Evolutionary conservation across 2,888 invertebrate genomes (phyloP).

Genomic region (Leptogaster cylindrica): DNA sequence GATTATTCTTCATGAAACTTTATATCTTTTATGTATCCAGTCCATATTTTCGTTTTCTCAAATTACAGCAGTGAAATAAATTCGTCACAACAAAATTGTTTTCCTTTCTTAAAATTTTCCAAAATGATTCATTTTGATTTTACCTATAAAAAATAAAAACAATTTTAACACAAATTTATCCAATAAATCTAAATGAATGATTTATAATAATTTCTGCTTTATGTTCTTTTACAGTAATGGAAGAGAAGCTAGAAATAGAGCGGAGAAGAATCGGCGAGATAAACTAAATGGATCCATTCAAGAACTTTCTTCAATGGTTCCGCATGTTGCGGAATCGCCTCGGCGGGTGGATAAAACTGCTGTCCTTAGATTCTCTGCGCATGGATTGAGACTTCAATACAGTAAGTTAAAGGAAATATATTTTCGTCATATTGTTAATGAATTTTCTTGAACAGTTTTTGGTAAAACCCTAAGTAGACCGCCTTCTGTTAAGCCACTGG

Average conservation of each 20-base stretch:
- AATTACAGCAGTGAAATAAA: too few relatives aligned
- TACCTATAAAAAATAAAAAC: too few relatives aligned
- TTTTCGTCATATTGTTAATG: neutral
- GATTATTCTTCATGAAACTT: too few relatives aligned
- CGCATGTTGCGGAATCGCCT: constrained; percentile 81
- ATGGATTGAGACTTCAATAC: constrained; percentile 82
- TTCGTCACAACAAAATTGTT: too few relatives aligned
- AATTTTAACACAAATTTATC: too few relatives aligned
- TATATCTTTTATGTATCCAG: too few relatives aligned
- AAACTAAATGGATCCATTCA: constrained; percentile 85
- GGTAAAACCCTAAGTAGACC: constrained; percentile 64
- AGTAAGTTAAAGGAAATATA: constrained; percentile 53
- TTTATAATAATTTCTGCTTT: too few relatives aligned
- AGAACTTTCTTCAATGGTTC: constrained; percentile 80
- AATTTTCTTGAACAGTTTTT: constrained; percentile 61
- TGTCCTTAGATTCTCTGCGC: constrained; percentile 83
- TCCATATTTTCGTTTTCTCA: too few relatives aligned
- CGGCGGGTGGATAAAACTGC: constrained; percentile 91
- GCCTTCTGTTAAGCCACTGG: constrained; percentile 62
- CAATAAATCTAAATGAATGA: neutral
- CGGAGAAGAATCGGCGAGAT: constrained; percentile 90
- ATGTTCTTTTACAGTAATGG: constrained; percentile 71
- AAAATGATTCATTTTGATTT: too few relatives aligned
- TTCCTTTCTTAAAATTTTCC: too few relatives aligned
- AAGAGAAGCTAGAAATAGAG: constrained; percentile 83